Evolutionary conservation across 2,888 invertebrate species (phyloP).

Genomic region (Eupithecia exiguata): DNA sequence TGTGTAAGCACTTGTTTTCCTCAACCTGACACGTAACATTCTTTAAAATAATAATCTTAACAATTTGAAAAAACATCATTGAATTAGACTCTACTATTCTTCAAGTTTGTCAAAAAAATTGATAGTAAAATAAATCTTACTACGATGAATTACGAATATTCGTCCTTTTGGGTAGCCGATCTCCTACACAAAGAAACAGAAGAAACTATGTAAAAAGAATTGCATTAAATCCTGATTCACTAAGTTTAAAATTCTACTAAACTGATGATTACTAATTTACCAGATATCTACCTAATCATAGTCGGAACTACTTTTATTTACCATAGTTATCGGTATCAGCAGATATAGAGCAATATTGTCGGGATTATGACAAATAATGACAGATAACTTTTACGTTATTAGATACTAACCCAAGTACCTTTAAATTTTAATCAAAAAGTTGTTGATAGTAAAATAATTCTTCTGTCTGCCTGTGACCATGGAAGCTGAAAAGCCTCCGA

Average conservation of each 20-base stretch:
- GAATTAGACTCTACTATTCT: too few species aligned
- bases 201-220: background rate
- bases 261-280: constrained; percentile 32
- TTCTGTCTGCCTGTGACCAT: too few species aligned
- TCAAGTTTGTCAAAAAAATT: too few species aligned
- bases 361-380: constrained; percentile 67
- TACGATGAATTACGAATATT: background rate
- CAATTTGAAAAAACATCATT: too few species aligned
- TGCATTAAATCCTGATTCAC: background rate
- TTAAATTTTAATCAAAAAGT: constrained; percentile 25
- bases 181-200: too few species aligned
- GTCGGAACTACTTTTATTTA: constrained; percentile 42
- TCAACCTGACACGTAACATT: too few species aligned
- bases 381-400: constrained; percentile 45
- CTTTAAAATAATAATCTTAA: too few species aligned
- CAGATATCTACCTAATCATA: constrained; percentile 22
- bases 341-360: constrained; percentile 69
- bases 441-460: too few species aligned
- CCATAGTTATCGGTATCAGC: constrained; percentile 56
- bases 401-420: background rate
- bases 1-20: too few species aligned
- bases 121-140: background rate
- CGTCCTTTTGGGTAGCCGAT: background rate
- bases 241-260: background rate
- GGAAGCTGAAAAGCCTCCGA: too few species aligned